Evolutionary conservation across 1,140 invertebrate species (phyloP).

Genomic region (Asbolus verrucosus): DNA sequence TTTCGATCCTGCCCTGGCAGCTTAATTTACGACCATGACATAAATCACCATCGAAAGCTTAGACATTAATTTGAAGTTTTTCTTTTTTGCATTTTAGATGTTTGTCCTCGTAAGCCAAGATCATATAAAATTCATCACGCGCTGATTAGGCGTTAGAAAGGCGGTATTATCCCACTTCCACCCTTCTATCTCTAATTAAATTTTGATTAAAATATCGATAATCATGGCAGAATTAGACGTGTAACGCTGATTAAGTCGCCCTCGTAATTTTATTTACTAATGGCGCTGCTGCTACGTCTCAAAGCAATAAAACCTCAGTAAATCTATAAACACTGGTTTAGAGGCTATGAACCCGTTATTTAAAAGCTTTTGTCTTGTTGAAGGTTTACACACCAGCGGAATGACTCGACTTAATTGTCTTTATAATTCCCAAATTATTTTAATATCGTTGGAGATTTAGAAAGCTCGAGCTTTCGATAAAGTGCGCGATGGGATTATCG

Average conservation of each 20-base stretch:
- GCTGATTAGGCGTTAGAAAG: too few relatives aligned
- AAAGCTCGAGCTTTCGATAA: slow-evolving; percentile 12
- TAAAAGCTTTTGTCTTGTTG: slow-evolving; percentile 30
- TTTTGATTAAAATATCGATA: slow-evolving; percentile 6
- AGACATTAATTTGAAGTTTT: too few relatives aligned
- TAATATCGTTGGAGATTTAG: slow-evolving; percentile 17
- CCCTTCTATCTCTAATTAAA: too few relatives aligned
- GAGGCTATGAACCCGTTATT: slow-evolving; percentile 44
- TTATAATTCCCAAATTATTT: slow-evolving; percentile 25
- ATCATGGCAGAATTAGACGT: background rate
- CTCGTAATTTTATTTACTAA: slow-evolving; percentile 48
- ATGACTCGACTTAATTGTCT: slow-evolving; percentile 9
- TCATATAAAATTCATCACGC: too few relatives aligned
- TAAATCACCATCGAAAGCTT: too few relatives aligned
- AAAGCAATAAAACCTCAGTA: slow-evolving; percentile 47
- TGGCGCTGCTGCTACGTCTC: slow-evolving; percentile 42
- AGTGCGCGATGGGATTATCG: slow-evolving; percentile 22
- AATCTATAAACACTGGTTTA: slow-evolving; percentile 51
- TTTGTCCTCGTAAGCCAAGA: too few relatives aligned
- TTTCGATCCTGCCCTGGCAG: too few relatives aligned
- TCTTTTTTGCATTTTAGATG: too few relatives aligned
- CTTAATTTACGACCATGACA: too few relatives aligned
- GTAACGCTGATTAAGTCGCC: slow-evolving; percentile 11
- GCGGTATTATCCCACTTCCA: too few relatives aligned
- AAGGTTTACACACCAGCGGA: slow-evolving; percentile 3